Percentiles rank a stretch among this genome's conserved stretches.
Conservation (phyloP, 2,888 invertebrate genomes). For the Dynastes hyllus region DNA sequence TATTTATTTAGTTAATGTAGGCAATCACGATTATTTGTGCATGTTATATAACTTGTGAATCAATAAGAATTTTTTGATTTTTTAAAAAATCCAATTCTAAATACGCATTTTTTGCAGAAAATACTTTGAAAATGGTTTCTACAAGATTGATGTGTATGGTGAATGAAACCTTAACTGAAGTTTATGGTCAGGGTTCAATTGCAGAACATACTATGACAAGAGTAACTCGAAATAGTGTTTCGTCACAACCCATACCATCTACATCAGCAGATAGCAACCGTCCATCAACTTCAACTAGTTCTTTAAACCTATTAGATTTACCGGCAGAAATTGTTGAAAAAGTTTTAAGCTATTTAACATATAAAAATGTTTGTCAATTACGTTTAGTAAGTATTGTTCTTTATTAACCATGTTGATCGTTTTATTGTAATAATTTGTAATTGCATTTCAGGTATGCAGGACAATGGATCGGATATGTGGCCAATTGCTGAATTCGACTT, state of each 20-base stretch:
- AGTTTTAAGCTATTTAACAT: constrained; percentile 83
- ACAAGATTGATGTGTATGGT: constrained; percentile 74
- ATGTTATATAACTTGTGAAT: constrained; percentile 26
- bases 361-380: constrained; percentile 84
- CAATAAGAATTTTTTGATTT: constrained; percentile 26
- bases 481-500: constrained; percentile 87
- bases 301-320: constrained; percentile 78
- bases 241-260: constrained; percentile 48
- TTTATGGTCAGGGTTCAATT: constrained; percentile 60
- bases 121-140: constrained; percentile 71
- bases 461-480: constrained; percentile 88
- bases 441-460: constrained; percentile 80
- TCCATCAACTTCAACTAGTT: constrained; percentile 59
- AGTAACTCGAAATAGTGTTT: constrained; percentile 64
- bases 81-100: constrained; percentile 25
- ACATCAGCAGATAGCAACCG: constrained; percentile 55
- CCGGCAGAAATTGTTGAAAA: constrained; percentile 88
- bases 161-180: constrained; percentile 67
- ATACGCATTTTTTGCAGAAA: constrained; percentile 31
- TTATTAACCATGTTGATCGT: constrained; percentile 6
- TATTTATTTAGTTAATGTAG: constrained; percentile 9
- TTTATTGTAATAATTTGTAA: constrained; percentile 24
- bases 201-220: constrained; percentile 63
- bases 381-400: constrained; percentile 79
- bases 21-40: constrained; percentile 7